Base-by-base conservation (phyloP, 2,888 invertebrate species). In the Elysia crispata region DNA sequence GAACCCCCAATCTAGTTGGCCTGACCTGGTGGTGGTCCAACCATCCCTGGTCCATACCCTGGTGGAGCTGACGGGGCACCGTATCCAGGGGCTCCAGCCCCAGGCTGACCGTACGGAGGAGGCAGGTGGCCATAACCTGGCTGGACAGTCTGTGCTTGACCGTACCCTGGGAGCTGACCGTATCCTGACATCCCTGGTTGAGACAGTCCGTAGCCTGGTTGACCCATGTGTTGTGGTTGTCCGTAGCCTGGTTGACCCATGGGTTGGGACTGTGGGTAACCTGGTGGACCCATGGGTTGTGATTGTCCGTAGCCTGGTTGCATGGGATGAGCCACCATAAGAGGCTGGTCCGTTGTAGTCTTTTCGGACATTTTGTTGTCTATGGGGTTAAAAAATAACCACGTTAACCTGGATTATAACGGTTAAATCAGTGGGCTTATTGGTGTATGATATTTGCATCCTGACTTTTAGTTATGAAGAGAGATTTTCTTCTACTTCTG, bases 311-410 rank as follows among this genome's bases (percentile, higher is more conserved):
- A 70, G 31, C 70, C 70, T 15, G 70, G 70, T 23, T 70, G 70
- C 70, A 70, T 70, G 33, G 70, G 70, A 8, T 30, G 70, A 23
- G 49, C 70, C n/a, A 30, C 70, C 67, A 41, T 41, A 41, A 41
- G 41, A 6, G 41, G 41, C 41, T 41, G 41, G 3, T 11, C 41
- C 3, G 60, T 60, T 13, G 60, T 6, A n/a, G n/a, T 5, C 6
- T 60, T 25, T 3, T 15, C 6, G 6, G 15, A 5, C 25, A 25
- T 60, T 60, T 5, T 23, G 3, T 3, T 60, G 3, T 15, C 60
- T 23, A 8, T 60, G 60, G n/a, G 15, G 41, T n/a, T n/a, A n/a
- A n/a, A n/a, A n/a, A n/a, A n/a, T n/a, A n/a, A n/a, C n/a, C n/a
- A n/a, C n/a, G n/a, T n/a, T n/a, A n/a, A n/a, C n/a, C n/a, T n/a